A percentile compares a stretch with the other conserved stretches of the same genome.
phyloP scores from a whole-genome alignment of 2,888 invertebrate genomes.

The Gisinianus flammeolus region DNA sequence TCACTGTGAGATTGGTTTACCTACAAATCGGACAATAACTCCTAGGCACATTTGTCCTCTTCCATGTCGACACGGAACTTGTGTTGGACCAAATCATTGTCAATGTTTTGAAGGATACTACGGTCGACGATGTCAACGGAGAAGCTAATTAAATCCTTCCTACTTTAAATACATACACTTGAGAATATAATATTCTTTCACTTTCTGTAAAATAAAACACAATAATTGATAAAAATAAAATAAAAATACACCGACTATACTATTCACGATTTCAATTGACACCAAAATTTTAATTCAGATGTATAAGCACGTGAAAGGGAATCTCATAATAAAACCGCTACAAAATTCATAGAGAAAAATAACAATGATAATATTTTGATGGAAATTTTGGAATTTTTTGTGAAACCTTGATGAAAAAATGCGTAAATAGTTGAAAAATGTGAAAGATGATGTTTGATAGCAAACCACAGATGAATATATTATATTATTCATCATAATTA shows the following conservation, averaged over 20 bases:
- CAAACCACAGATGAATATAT: too few relatives aligned
- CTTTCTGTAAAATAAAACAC: background rate
- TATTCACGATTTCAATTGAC: background rate
- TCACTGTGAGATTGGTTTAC: conserved; percentile 85
- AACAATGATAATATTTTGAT: too few relatives aligned
- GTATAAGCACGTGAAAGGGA: conserved; percentile 65
- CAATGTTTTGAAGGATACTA: conserved; percentile 83
- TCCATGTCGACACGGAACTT: conserved; percentile 79
- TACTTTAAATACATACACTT: background rate
- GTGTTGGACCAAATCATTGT: conserved; percentile 71
- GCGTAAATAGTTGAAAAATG: too few relatives aligned
- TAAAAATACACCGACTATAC: background rate
- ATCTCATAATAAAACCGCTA: too few relatives aligned
- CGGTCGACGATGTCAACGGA: conserved; percentile 78
- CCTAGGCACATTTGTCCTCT: conserved; percentile 74
- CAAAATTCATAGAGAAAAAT: too few relatives aligned
- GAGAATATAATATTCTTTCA: background rate
- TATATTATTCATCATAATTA: too few relatives aligned
- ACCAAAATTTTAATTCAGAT: background rate
- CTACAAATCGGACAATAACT: conserved; percentile 65
- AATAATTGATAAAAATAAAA: background rate
- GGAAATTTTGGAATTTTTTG: too few relatives aligned
- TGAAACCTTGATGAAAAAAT: too few relatives aligned
- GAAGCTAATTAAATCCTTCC: background rate
- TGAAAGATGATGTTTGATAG: too few relatives aligned